phyloP scores from a whole-genome alignment of 2,113 vertebrate genomes.

The Tringa solitaria region DNA sequence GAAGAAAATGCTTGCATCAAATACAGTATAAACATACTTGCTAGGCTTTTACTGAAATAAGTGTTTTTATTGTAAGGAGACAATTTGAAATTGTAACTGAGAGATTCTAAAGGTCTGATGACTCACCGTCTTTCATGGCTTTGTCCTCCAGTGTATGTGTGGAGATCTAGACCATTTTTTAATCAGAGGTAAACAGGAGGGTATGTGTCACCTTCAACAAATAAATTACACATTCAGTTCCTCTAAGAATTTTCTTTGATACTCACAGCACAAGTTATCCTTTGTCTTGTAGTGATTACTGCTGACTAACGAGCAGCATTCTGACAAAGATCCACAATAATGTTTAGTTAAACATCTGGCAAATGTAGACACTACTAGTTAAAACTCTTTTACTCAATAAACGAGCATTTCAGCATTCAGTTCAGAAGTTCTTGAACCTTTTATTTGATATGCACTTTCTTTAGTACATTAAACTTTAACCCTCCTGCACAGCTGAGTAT shows the following conservation, averaged over 20 bases:
- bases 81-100: not conserved
- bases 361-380: not conserved
- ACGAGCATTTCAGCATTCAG: not conserved
- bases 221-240: not conserved
- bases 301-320: not conserved
- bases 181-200: not conserved
- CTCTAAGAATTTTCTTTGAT: not conserved
- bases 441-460: not conserved
- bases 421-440: not conserved
- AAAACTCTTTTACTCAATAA: not conserved
- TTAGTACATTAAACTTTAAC: not conserved
- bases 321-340: not conserved
- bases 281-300: not conserved
- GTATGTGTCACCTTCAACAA: not conserved
- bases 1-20: not conserved
- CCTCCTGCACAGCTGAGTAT: not conserved
- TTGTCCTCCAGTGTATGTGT: not conserved
- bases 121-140: not conserved
- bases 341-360: slow-evolving; percentile 15
- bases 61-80: not conserved
- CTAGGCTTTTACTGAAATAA: not conserved
- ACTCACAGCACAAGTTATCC: not conserved
- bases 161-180: not conserved
- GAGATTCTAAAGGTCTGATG: not conserved
- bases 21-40: not conserved